Conservation (phyloP, 1,140 invertebrate genomes). For the Bradysia coprophila region DNA sequence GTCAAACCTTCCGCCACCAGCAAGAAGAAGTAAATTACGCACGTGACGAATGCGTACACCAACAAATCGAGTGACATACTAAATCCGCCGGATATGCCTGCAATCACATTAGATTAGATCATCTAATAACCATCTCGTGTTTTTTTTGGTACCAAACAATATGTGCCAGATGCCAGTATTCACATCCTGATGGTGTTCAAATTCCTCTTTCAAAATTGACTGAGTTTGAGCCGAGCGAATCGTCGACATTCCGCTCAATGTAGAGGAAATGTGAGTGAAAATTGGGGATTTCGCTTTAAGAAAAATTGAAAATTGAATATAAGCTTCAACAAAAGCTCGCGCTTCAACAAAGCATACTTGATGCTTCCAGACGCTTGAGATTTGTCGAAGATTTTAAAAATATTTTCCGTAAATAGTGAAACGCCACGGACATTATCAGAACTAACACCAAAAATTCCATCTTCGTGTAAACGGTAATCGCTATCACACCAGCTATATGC, state of each 20-base stretch:
- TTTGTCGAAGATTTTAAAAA: slow-evolving; percentile 44
- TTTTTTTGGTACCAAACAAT: slow-evolving; percentile 39
- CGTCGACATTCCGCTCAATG: slow-evolving; percentile 43
- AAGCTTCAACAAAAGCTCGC: neutral
- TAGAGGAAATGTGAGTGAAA: slow-evolving; percentile 46
- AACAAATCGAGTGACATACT: neutral
- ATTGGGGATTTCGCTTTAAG: slow-evolving; percentile 37
- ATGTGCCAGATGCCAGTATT: slow-evolving; percentile 33
- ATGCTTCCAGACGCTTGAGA: slow-evolving; percentile 44
- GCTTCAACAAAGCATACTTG: slow-evolving; percentile 13
- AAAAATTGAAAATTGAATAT: slow-evolving; percentile 2
- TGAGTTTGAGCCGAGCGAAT: slow-evolving; percentile 40
- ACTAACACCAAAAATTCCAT: slow-evolving; percentile 47
- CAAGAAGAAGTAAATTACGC: neutral
- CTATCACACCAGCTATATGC: slow-evolving; percentile 33
- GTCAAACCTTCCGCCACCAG: neutral
- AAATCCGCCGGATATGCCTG: too few species aligned
- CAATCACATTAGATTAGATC: neutral
- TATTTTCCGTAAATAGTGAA: neutral
- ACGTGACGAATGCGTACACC: neutral
- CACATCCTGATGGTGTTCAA: slow-evolving; percentile 26
- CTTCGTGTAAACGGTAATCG: slow-evolving; percentile 47
- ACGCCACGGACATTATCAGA: slow-evolving; percentile 24
- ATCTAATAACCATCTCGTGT: neutral
- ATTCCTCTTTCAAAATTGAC: slow-evolving; percentile 31